A percentile compares a stretch with the other conserved stretches of the same genome.
phyloP scores from a whole-genome alignment of 2,888 invertebrate species.

The Frankliniella fusca region DNA sequence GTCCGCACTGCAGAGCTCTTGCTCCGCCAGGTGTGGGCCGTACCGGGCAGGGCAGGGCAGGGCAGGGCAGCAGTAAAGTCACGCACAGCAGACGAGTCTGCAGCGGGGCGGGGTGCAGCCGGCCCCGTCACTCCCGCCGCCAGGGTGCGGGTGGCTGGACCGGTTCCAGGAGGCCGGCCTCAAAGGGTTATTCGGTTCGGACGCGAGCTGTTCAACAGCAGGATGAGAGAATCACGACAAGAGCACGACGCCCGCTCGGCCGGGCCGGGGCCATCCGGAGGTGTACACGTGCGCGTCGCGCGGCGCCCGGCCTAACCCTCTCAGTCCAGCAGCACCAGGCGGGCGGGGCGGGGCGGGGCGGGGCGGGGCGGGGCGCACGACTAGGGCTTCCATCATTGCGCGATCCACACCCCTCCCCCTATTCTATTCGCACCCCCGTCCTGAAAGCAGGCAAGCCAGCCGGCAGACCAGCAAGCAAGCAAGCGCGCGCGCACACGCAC shows the following conservation, averaged over 20 bases:
- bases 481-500: no score
- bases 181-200: not conserved
- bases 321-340: no score
- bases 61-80: not conserved
- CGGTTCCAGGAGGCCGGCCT: no score
- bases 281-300: no score
- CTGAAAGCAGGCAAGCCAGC: not conserved
- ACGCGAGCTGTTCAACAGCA: not conserved
- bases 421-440: not conserved
- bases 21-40: not conserved
- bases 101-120: not conserved
- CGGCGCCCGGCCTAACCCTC: no score
- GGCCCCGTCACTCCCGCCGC: not conserved
- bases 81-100: not conserved
- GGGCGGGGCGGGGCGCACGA: no score
- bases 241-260: not conserved
- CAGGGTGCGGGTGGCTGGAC: no score
- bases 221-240: not conserved
- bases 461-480: not conserved
- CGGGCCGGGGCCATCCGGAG: not conserved
- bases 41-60: not conserved
- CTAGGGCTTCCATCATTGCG: no score
- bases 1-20: not conserved
- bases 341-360: no score
- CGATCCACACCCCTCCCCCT: not conserved